phyloP scores from a whole-genome alignment of 1,140 invertebrate genomes.

The Drepana arcuata region DNA sequence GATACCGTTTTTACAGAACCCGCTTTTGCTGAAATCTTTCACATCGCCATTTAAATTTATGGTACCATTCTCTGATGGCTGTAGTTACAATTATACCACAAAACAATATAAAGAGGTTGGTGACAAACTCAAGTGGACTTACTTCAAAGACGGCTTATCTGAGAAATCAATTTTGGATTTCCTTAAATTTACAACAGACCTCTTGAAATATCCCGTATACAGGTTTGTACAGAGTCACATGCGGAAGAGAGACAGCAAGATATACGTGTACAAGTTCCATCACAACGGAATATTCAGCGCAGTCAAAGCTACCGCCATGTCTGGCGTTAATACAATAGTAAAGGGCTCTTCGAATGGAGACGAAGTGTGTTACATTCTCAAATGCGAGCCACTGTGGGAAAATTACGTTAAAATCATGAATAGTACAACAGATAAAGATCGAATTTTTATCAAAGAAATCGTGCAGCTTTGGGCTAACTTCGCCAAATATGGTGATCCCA shows the following conservation, averaged over 20 bases:
- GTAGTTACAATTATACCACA: conserved; percentile 28
- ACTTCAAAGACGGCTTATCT: conserved; percentile 29
- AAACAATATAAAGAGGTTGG: conserved; percentile 25
- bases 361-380: conserved; percentile 54
- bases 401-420: conserved; percentile 35
- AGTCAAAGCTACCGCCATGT: conserved; percentile 35
- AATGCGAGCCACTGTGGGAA: conserved; percentile 49
- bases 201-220: conserved; percentile 42
- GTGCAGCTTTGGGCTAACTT: conserved; percentile 64
- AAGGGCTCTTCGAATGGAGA: conserved; percentile 51
- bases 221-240: conserved; percentile 36
- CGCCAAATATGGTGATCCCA: conserved; percentile 58
- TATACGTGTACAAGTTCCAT: conserved; percentile 54
- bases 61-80: conserved; percentile 41
- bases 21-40: conserved; percentile 29
- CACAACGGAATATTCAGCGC: conserved; percentile 44
- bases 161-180: conserved; percentile 30
- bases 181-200: conserved; percentile 36
- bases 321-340: conserved; percentile 20
- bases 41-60: conserved; percentile 35
- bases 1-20: conserved; percentile 50
- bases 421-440: conserved; percentile 26
- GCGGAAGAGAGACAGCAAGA: conserved; percentile 11
- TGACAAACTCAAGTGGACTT: conserved; percentile 32
- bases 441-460: conserved; percentile 44